These are phyloP conservation scores for Drosophila cardini DNA, from an alignment of 1,140 invertebrate species.

Conservation along the genomic window DNA sequence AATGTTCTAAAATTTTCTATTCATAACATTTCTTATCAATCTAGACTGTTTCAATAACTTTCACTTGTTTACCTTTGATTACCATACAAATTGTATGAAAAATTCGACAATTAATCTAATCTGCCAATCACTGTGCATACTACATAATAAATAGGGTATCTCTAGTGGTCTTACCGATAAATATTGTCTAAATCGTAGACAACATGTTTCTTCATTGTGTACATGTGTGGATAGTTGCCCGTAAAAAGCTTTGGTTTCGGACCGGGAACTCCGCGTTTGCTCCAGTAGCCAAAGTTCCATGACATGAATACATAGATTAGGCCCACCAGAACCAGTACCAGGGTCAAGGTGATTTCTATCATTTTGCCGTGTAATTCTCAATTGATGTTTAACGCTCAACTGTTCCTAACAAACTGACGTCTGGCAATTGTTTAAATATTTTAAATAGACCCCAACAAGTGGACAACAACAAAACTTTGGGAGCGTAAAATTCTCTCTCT, in stretches of 20 bases:
- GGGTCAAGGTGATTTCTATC: conserved; percentile 48
- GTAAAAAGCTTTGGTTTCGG: conserved; percentile 68
- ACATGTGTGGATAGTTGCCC: conserved; percentile 70
- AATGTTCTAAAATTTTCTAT: too few species aligned
- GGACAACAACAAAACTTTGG: neutral
- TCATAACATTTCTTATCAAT: too few species aligned
- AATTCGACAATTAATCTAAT: too few species aligned
- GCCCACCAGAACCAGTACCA: conserved; percentile 26
- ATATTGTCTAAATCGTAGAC: conserved; percentile 66
- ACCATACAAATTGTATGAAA: too few species aligned
- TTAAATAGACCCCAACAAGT: neutral
- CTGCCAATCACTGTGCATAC: too few species aligned
- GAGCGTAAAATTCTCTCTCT: conserved; percentile 4
- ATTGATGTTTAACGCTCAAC: neutral
- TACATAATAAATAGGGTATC: neutral
- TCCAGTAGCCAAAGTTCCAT: conserved; percentile 83
- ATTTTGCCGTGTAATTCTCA: conserved; percentile 25
- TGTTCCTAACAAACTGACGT: conserved; percentile 7
- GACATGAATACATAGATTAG: conserved; percentile 76
- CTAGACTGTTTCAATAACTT: too few species aligned
- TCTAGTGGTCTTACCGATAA: conserved; percentile 53
- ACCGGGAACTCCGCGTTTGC: conserved; percentile 66
- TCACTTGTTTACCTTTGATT: too few species aligned
- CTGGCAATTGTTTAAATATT: neutral
- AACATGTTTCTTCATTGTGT: conserved; percentile 52